phyloP scores from a whole-genome alignment of 2,113 vertebrate species.

The Sylvietta virens region DNA sequence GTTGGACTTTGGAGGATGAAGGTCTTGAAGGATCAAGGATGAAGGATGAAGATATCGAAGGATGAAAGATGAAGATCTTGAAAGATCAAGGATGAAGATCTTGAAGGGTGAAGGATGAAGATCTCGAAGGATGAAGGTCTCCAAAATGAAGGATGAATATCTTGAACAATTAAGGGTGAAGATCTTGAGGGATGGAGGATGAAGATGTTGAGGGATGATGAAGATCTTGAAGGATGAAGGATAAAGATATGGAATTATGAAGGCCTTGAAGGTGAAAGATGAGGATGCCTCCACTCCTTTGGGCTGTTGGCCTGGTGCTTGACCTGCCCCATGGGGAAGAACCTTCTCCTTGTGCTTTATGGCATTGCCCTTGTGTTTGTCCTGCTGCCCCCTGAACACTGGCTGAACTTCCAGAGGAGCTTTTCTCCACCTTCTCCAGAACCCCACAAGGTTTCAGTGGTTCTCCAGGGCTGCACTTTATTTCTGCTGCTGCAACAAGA shows the following conservation, averaged over 20 bases:
- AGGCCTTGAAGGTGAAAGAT: not conserved
- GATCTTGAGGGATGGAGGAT: not conserved
- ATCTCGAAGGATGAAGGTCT: not conserved
- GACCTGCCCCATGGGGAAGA: not conserved
- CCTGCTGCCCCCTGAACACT: not conserved
- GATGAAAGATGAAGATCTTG: not conserved
- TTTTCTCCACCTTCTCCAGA: not conserved
- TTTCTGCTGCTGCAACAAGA: not conserved
- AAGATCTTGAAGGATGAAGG: not conserved
- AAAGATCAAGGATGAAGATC: not conserved
- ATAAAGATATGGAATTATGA: not conserved
- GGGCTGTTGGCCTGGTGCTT: accelerated
- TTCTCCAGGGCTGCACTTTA: not conserved
- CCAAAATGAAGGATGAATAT: not conserved
- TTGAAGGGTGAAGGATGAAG: not conserved
- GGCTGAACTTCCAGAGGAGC: not conserved
- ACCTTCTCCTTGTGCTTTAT: not conserved
- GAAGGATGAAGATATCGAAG: no score
- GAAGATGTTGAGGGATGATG: not conserved
- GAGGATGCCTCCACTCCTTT: no score
- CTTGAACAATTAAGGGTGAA: no score
- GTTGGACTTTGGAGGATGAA: not conserved
- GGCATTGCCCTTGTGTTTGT: not conserved
- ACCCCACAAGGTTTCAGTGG: not conserved
- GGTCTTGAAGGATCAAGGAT: no score